Conservation (phyloP, 2,797 vertebrate genomes). For the Podargus strigoides region DNA sequence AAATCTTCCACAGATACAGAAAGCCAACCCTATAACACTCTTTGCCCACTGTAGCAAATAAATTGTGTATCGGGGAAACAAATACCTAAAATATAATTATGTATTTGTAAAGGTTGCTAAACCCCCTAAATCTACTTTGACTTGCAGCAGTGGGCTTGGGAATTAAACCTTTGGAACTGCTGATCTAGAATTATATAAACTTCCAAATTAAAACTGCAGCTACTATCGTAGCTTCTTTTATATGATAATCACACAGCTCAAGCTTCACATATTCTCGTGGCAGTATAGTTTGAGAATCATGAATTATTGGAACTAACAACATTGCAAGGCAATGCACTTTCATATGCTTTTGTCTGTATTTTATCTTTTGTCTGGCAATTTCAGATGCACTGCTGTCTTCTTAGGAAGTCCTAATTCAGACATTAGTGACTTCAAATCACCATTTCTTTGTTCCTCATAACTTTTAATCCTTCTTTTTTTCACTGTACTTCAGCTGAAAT, state of each 20-base stretch:
- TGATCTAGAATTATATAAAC: neutral
- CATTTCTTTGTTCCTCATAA: neutral
- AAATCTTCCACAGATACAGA: neutral
- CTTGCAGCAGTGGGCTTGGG: neutral
- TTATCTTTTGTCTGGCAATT: neutral
- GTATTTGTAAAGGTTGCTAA: neutral
- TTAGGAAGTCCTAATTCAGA: neutral
- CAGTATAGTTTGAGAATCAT: neutral
- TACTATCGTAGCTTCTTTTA: neutral
- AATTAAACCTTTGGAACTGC: neutral
- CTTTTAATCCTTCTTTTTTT: neutral
- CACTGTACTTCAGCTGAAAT: neutral
- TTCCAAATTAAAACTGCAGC: neutral
- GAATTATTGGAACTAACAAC: neutral
- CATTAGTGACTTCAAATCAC: neutral
- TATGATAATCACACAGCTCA: neutral
- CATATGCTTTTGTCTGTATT: neutral
- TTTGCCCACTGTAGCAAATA: neutral
- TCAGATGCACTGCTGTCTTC: neutral
- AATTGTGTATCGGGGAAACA: neutral
- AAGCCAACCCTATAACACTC: neutral
- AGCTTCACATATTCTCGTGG: neutral
- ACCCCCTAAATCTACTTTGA: neutral
- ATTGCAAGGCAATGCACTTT: neutral
- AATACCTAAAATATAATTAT: neutral